phyloP scores from a whole-genome alignment of 2,113 vertebrate species.

The Electrona antarctica region DNA sequence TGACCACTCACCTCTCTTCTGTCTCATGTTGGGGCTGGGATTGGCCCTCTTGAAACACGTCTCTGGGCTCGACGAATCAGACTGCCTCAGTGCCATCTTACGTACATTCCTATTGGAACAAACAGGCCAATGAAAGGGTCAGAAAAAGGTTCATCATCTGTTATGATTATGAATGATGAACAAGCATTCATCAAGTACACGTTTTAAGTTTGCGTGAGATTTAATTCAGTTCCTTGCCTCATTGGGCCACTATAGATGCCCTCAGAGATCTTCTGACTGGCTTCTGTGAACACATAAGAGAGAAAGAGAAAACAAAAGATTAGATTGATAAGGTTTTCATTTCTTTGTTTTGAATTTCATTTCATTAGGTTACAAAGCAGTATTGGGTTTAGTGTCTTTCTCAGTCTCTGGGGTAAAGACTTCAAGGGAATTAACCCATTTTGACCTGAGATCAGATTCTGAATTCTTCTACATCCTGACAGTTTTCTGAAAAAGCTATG shows the following conservation, averaged over 20 bases:
- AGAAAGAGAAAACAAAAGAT: conserved; percentile 13
- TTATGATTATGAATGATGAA: too few relatives aligned
- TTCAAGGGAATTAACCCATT: too few relatives aligned
- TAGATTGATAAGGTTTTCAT: not conserved
- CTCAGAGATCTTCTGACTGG: conserved; percentile 87
- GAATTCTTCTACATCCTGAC: too few relatives aligned
- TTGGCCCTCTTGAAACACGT: conserved; percentile 80
- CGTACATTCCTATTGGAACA: conserved; percentile 75
- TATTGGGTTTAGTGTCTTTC: too few relatives aligned
- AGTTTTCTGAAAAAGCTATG: too few relatives aligned
- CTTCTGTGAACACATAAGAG: conserved; percentile 77
- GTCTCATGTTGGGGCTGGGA: conserved; percentile 83
- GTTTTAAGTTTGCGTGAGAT: not conserved
- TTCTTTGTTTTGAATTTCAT: not conserved
- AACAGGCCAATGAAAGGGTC: not conserved
- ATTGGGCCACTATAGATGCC: conserved; percentile 86
- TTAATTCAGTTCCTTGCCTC: conserved; percentile 78
- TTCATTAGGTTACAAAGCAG: too few relatives aligned
- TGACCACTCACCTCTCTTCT: conserved; percentile 84
- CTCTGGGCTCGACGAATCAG: conserved; percentile 85
- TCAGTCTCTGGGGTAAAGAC: too few relatives aligned
- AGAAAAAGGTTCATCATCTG: too few relatives aligned
- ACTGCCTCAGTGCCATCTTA: conserved; percentile 81
- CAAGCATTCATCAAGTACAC: too few relatives aligned
- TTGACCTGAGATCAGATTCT: too few relatives aligned